These are phyloP conservation scores for Odontocolon sp. DNA, from an alignment of 2,888 invertebrate species.

Conservation along the genomic window DNA sequence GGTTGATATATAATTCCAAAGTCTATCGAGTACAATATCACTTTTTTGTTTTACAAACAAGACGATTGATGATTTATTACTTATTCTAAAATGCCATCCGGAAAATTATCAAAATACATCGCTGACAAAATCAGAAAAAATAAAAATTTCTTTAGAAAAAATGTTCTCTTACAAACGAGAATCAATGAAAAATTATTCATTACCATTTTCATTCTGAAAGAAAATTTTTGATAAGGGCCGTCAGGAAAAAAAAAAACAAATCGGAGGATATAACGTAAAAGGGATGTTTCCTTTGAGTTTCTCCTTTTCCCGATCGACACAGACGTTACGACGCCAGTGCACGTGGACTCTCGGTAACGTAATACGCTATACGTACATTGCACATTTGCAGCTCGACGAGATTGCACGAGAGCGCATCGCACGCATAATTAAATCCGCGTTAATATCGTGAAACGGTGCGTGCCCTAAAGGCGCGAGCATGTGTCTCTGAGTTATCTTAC, in stretches of 20 bases:
- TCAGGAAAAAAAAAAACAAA: background rate
- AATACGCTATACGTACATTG: constrained; percentile 30
- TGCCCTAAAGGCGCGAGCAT: constrained; percentile 49
- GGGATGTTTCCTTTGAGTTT: too few species aligned
- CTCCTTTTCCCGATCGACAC: constrained; percentile 23
- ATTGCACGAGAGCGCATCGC: constrained; percentile 60
- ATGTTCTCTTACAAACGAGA: background rate
- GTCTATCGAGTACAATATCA: background rate
- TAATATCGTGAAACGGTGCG: constrained; percentile 73
- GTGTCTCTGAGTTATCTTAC: constrained; percentile 46
- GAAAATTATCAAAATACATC: background rate
- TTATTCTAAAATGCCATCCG: background rate
- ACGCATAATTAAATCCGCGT: constrained; percentile 73
- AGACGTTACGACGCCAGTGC: constrained; percentile 37
- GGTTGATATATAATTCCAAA: constrained; percentile 5
- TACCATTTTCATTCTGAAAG: background rate
- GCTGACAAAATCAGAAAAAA: background rate
- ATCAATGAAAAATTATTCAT: too few species aligned
- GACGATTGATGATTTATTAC: too few species aligned
- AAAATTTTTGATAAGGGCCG: background rate
- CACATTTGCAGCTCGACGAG: constrained; percentile 40
- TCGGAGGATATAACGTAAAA: too few species aligned
- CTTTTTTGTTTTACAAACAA: background rate
- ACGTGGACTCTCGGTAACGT: constrained; percentile 25
- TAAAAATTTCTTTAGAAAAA: background rate